Percentiles rank a stretch among this genome's conserved stretches.
Evolutionary conservation across 2,797 vertebrate genomes (phyloP).

Genomic region (Neopelma chrysocephalum): DNA sequence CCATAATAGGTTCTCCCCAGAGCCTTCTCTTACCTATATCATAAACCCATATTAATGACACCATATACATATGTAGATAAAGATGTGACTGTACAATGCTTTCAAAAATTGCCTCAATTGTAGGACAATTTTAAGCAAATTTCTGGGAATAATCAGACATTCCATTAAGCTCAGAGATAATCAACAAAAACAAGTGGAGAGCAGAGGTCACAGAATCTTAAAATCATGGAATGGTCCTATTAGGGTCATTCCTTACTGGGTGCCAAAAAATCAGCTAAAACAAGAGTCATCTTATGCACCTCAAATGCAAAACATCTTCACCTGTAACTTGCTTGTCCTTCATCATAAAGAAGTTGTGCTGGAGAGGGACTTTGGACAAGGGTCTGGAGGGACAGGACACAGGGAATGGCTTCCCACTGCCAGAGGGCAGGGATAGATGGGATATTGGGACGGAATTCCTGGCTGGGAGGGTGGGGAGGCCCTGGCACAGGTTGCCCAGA

Average conservation of each 20-base stretch:
- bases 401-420: not conserved
- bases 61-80: not conserved
- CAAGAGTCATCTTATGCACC: not conserved
- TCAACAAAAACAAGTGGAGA: not conserved
- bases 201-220: not conserved
- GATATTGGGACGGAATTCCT: not conserved
- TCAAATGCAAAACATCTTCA: not conserved
- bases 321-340: not conserved
- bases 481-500: rapidly evolving
- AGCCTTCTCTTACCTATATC: not conserved
- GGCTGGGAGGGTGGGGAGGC: rapidly evolving
- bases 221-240: too few relatives aligned
- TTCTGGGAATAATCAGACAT: not conserved
- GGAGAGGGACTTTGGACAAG: not conserved
- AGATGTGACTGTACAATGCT: not conserved
- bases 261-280: not conserved
- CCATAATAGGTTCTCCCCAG: not conserved
- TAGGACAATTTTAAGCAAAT: not conserved
- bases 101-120: not conserved
- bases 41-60: not conserved
- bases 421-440: not conserved
- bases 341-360: not conserved
- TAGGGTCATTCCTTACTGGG: not conserved
- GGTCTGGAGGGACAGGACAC: rapidly evolving
- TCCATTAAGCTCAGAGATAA: not conserved